Evolutionary conservation across 2,797 vertebrate species (phyloP), one percentile per base, ranked within the genome.

Genomic region (Mus caroli): DNA sequence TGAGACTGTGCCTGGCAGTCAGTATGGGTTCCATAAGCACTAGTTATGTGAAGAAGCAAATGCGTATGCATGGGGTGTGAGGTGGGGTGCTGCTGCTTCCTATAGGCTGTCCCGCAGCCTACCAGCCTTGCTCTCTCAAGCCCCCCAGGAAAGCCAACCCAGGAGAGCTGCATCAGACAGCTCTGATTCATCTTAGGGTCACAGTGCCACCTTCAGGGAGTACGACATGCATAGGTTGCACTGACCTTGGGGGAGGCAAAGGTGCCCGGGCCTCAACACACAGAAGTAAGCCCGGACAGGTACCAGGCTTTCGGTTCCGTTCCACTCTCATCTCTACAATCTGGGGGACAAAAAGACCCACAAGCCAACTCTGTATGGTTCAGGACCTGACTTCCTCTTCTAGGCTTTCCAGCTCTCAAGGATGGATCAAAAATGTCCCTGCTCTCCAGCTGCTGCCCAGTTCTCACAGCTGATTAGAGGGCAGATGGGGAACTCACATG

Each of bases 131-230:
- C 31, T 13, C 40, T 19, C 37, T 73, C 28, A 56, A 85, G 24
- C 46, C 0, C 20, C 19, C 40, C 8, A 19, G 2, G 22, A 73
- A 52, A 0, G 22, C 0, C 0, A 0, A 50, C 52, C 56, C 40
- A 71, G 60, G 37, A 10, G 0, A 2, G 71, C 64, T 58, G 50
- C 71, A 0, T 10, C 67, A 20, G 0, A 0, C 0, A 50, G 43
- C 31, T 9, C 26, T n/a, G 56, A 76, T 69, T 84, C 11, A 20
- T 28, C 5, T 31, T 73, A 2, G 73, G 17, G 54, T 52, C 37
- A 3, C 1, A 0, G 4, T 0, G 1, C n/a, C 1, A 6, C n/a
- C 62, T 17, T 73, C 6, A 10, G 90, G 34, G 1, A 0, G 2
- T 0, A 6, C 3, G 37, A 28, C 86, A 10, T 34, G 43, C 14